phyloP scores from a whole-genome alignment of 1,140 invertebrate genomes.

The Musca domestica region DNA sequence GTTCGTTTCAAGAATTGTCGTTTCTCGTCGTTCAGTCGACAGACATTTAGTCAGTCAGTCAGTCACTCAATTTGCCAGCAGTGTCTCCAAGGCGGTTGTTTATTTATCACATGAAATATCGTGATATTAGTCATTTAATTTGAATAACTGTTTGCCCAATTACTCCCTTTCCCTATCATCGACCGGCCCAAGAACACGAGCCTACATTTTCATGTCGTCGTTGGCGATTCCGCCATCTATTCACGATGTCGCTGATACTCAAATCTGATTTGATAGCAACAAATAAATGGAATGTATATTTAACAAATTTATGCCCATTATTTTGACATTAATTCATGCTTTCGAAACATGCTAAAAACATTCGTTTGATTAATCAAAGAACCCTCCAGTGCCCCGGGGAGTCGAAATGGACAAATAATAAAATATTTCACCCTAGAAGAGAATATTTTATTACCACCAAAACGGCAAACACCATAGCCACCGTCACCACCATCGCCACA shows the following conservation, averaged over 20 bases:
- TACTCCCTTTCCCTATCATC: background rate
- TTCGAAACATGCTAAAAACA: conserved; percentile 17
- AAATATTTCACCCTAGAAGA: background rate
- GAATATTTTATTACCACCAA: conserved; percentile 7
- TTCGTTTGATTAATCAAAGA: conserved; percentile 20
- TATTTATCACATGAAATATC: conserved; percentile 12
- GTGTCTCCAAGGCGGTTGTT: background rate
- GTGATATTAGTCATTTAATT: conserved; percentile 17
- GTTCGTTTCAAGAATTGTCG: too few species aligned
- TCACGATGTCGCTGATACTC: too few species aligned
- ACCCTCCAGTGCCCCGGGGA: background rate
- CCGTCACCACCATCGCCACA: background rate
- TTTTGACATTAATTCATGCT: conserved; percentile 21
- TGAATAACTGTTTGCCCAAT: conserved; percentile 16
- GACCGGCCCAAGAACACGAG: too few species aligned
- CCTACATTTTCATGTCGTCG: too few species aligned
- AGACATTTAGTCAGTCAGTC: too few species aligned
- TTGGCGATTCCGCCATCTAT: too few species aligned
- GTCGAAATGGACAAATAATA: conserved; percentile 5
- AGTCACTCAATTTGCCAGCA: too few species aligned
- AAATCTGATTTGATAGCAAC: too few species aligned
- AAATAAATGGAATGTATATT: background rate
- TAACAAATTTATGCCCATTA: conserved; percentile 22
- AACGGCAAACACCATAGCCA: too few species aligned
- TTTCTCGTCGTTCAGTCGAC: too few species aligned